phyloP scores from a whole-genome alignment of 1,140 invertebrate genomes.

The Aphaenogaster floridana region DNA sequence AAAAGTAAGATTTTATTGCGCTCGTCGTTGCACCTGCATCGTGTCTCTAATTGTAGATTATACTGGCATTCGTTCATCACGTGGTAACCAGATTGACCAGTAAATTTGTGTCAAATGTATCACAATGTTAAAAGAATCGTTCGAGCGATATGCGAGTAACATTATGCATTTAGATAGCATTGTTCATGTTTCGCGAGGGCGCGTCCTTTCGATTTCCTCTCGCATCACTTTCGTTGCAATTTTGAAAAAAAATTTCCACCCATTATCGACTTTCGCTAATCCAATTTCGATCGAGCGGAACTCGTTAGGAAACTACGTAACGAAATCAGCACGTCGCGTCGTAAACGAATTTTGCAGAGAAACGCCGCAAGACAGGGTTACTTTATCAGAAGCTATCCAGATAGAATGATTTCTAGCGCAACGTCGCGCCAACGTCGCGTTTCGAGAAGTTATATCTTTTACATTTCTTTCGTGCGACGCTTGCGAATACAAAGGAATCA shows the following conservation, averaged over 20 bases:
- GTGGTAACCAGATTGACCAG: neutral
- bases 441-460: neutral
- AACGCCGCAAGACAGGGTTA: neutral
- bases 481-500: neutral
- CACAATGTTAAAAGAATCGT: neutral
- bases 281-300: neutral
- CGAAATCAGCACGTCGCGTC: neutral
- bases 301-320: conserved; percentile 38
- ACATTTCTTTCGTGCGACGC: neutral
- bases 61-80: conserved; percentile 14
- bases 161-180: neutral
- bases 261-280: conserved; percentile 1
- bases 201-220: neutral
- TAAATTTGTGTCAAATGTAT: neutral
- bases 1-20: neutral
- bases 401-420: neutral
- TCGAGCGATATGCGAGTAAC: neutral
- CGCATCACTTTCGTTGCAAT: neutral
- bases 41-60: conserved; percentile 11
- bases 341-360: neutral
- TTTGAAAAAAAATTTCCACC: neutral
- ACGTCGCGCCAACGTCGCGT: neutral
- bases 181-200: neutral
- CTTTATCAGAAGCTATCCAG: neutral
- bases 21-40: neutral